Percentiles rank a stretch among this genome's conserved stretches.
phyloP scores from a whole-genome alignment of 2,888 invertebrate genomes.

The Eilema caniola region DNA sequence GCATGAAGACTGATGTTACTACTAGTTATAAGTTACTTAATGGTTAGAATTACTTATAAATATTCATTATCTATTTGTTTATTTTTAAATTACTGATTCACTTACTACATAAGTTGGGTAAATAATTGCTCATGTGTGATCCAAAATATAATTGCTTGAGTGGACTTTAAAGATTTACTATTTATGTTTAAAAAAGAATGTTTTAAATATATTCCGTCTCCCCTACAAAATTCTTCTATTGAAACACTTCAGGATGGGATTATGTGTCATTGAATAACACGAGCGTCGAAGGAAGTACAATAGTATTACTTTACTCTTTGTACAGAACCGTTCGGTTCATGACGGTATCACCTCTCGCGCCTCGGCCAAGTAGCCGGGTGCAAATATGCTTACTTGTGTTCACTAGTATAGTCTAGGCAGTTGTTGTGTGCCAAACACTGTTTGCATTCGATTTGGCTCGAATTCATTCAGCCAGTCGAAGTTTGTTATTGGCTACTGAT shows the following conservation, averaged over 20 bases:
- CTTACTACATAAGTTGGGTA: no score
- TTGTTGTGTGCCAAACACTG: conserved; percentile 1
- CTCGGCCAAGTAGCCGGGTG: background rate
- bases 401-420: background rate
- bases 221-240: background rate
- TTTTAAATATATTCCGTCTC: no score
- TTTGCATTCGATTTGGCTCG: background rate
- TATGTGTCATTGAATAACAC: background rate
- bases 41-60: no score
- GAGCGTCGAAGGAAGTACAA: background rate
- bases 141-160: no score
- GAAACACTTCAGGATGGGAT: background rate
- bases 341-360: background rate
- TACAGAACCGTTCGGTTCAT: no score
- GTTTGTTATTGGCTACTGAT: background rate
- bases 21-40: no score
- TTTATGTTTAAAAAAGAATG: no score
- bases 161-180: no score
- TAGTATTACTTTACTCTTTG: background rate
- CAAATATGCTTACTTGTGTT: background rate
- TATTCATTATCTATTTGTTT: no score
- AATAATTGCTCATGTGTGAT: no score
- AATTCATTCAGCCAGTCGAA: background rate
- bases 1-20: no score
- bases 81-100: no score